A percentile compares a stretch with the other conserved stretches of the same genome.
Conservation (phyloP, 2,888 invertebrate genomes). For the Mythimna lalbum region DNA sequence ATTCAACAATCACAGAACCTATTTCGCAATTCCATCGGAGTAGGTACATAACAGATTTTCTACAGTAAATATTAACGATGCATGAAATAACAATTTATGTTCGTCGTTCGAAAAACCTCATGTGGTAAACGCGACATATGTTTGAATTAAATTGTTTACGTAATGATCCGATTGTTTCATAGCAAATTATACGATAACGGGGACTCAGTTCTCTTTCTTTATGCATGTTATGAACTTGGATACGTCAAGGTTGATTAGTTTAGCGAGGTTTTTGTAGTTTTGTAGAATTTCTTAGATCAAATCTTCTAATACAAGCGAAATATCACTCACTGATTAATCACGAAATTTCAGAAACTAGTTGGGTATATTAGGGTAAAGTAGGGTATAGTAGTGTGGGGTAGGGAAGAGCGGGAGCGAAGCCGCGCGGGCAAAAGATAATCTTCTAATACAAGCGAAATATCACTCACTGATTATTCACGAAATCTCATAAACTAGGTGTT, state of each 20-base stretch:
- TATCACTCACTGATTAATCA: no score
- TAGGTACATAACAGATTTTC: constrained; percentile 33
- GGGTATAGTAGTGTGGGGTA: no score
- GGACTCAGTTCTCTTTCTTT: neutral
- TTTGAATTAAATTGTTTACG: constrained; percentile 47
- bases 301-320: no score
- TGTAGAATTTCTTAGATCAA: neutral
- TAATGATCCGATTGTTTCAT: constrained; percentile 40
- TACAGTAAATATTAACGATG: constrained; percentile 26
- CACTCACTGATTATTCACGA: no score
- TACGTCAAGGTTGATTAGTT: neutral
- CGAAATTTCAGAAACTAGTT: no score
- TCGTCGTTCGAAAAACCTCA: constrained; percentile 33
- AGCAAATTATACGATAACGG: constrained; percentile 4
- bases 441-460: no score
- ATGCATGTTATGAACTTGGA: neutral
- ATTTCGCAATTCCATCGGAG: neutral
- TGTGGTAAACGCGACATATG: constrained; percentile 38
- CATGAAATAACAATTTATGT: constrained; percentile 42
- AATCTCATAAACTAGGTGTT: no score
- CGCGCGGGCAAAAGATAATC: no score
- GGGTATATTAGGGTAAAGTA: no score
- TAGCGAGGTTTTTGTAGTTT: constrained; percentile 3
- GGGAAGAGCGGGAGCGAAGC: no score
- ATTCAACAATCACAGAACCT: constrained; percentile 1